Evolutionary conservation across 2,113 vertebrate genomes (phyloP).

Genomic region (Leptocoma aspasia): DNA sequence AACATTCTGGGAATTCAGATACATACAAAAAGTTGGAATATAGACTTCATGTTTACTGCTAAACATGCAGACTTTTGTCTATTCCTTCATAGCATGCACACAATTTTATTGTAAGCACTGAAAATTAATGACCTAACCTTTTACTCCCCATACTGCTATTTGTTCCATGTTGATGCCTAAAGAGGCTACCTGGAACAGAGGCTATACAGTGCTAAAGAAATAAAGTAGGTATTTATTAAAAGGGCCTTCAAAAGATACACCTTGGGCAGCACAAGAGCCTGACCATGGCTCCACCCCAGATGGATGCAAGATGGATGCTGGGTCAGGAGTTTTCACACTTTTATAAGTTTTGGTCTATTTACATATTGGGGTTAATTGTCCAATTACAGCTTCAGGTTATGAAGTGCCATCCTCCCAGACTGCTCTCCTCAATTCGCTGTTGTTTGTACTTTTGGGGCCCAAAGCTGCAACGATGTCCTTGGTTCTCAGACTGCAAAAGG

Average conservation of each 20-base stretch:
- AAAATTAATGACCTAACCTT: neutral
- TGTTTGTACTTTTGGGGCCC: neutral
- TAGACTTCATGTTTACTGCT: neutral
- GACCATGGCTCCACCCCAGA: accelerated
- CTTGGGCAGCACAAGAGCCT: neutral
- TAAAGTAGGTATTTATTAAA: neutral
- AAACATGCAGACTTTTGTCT: neutral
- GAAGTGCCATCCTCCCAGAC: neutral
- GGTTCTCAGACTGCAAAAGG: neutral
- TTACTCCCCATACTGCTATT: neutral
- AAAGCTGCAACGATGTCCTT: neutral
- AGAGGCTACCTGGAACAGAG: neutral
- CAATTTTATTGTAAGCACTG: neutral
- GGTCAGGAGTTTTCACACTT: neutral
- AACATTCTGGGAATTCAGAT: neutral
- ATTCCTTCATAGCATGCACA: neutral
- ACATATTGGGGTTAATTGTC: neutral
- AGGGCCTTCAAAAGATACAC: neutral
- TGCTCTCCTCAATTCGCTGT: neutral
- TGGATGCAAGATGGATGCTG: neutral
- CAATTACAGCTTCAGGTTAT: neutral
- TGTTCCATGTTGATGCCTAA: neutral
- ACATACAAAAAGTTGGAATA: neutral
- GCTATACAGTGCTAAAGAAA: neutral
- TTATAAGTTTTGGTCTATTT: neutral